Evolutionary conservation across 2,797 vertebrate genomes (phyloP), one percentile per base, ranked within the genome.

Genomic region (Sebastiscus tertius): DNA sequence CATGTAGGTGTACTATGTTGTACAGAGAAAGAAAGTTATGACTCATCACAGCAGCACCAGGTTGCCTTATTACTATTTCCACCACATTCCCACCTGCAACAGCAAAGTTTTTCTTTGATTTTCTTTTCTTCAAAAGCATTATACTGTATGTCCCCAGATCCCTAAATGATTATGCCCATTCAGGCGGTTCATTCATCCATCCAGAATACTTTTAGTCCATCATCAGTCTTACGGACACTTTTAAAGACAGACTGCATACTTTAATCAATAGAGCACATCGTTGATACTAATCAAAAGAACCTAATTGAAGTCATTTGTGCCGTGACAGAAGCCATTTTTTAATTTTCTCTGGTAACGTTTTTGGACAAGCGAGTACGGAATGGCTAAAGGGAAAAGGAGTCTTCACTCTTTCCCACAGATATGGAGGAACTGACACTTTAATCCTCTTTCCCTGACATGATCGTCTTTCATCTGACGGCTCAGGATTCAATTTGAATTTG

Each of bases 1-100:
- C 6, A 61, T 81, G 83, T 85, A 83, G 84, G 82, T 86, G 84
- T 85, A 76, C 54, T 84, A 24, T 76, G 80, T 82, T 89, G 36
- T 87, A 55, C 74, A 80, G 26, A 72, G 26, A 82, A 22, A 74
- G 26, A 82, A 80, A 72, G 55, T 69, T 75, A 31, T 88, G 86
- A 89, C 49, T 92, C 90, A 92, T 71, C 72, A 72, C 77, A 59
- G 73, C 69, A 14, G 59, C 31, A 18, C 52, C 64, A 63, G 78
- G 74, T 77, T 58, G 49, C 24, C 65, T 79, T 68, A 49, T 75
- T 80, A 62, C 75, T 27, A 8, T 70, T 82, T 72, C 42, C 20
- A 62, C 13, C 46, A 22, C 31, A 26, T 68, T 85, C 26, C 11
- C 34, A 69, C 66, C 58, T 73, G 59, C 75, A 74, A 54, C 1